These are phyloP conservation scores for Drosophila trapezifrons DNA, from an alignment of 1,140 invertebrate species.

Conservation along the genomic window DNA sequence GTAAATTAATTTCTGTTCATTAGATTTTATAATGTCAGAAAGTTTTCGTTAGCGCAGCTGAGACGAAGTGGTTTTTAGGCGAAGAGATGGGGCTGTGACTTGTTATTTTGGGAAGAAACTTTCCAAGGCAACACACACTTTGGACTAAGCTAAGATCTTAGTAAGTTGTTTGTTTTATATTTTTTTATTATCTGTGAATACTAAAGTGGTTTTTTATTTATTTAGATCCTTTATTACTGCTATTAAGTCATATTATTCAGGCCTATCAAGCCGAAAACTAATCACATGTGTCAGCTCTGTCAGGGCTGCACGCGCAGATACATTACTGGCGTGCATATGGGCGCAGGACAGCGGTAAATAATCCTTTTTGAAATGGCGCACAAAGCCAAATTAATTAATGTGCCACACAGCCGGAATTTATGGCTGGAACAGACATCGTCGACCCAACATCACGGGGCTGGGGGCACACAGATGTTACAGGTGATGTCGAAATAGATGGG, in stretches of 20 bases:
- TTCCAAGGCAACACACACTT: too few species aligned
- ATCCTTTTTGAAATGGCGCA: constrained; percentile 78
- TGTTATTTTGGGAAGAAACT: neutral
- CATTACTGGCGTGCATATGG: constrained; percentile 21
- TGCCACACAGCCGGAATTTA: constrained; percentile 80
- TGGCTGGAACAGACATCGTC: constrained; percentile 63
- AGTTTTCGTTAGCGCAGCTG: constrained; percentile 57
- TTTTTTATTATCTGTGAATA: too few species aligned
- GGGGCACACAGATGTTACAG: constrained; percentile 68
- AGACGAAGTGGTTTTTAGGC: constrained; percentile 26
- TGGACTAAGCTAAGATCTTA: too few species aligned
- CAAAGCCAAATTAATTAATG: constrained; percentile 81
- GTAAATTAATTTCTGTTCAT: constrained; percentile 81
- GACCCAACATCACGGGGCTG: constrained; percentile 5
- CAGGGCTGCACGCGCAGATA: constrained; percentile 4
- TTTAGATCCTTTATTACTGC: neutral
- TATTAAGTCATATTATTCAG: neutral
- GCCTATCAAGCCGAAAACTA: neutral
- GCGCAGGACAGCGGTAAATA: constrained; percentile 63
- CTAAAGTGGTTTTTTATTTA: too few species aligned
- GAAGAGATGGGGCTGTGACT: too few species aligned
- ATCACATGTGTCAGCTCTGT: constrained; percentile 9
- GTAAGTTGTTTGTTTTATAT: too few species aligned
- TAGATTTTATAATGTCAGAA: constrained; percentile 78
- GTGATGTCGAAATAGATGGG: constrained; percentile 29